A percentile compares a stretch with the other conserved stretches of the same genome.
Evolutionary conservation across 2,888 invertebrate species (phyloP).

Genomic region (Rapana venosa): DNA sequence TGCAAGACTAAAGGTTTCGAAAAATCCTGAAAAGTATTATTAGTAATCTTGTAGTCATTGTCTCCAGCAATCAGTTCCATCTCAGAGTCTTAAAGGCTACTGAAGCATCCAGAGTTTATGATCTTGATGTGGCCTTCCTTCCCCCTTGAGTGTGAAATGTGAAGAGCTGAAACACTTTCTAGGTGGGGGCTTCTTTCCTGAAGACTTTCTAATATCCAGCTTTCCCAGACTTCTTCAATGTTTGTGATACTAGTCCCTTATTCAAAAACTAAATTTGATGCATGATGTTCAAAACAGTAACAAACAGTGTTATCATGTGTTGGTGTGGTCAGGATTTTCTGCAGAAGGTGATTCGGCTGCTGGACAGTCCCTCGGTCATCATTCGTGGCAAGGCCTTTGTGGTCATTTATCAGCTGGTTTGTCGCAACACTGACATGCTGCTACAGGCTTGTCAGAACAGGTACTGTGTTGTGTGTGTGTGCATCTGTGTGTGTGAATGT

Average conservation of each 20-base stretch:
- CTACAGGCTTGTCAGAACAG: slow-evolving; percentile 50
- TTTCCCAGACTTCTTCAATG: background rate
- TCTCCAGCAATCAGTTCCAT: too few species aligned
- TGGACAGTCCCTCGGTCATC: slow-evolving; percentile 76
- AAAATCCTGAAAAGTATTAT: too few species aligned
- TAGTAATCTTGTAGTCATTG: too few species aligned
- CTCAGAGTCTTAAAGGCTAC: too few species aligned
- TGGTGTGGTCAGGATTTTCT: slow-evolving; percentile 69
- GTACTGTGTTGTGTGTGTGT: slow-evolving; percentile 19
- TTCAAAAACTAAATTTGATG: background rate
- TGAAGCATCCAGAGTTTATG: too few species aligned
- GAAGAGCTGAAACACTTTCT: too few species aligned
- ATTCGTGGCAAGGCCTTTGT: slow-evolving; percentile 78
- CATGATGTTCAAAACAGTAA: background rate
- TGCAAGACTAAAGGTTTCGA: too few species aligned
- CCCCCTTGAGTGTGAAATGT: too few species aligned
- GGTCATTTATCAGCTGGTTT: slow-evolving; percentile 68
- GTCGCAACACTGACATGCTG: slow-evolving; percentile 49
- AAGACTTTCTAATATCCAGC: too few species aligned
- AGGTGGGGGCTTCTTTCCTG: too few species aligned
- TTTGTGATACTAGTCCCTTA: background rate
- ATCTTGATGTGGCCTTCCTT: too few species aligned
- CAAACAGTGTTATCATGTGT: background rate
- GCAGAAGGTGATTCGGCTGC: slow-evolving; percentile 71
- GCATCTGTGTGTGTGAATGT: background rate